Evolutionary conservation across 1,140 invertebrate genomes (phyloP), one percentile per base, ranked within the genome.

Genomic region (Eumeta japonica): DNA sequence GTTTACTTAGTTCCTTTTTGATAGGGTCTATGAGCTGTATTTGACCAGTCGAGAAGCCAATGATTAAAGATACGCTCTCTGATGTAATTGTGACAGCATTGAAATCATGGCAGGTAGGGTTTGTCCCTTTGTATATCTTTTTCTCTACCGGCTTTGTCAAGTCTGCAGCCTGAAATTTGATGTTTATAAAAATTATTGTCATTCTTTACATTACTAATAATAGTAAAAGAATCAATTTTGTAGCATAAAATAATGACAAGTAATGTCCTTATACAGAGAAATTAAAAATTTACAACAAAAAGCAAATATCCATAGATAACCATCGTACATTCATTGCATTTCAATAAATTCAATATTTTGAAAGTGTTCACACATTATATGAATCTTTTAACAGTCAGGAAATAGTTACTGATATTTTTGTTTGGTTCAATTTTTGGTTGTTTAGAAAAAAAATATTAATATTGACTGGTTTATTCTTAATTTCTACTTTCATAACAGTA

Each of bases 101-200:
- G 70, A 98, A 98, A 80, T 98, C 95, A 78, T 99, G 97, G 75
- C 95, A 98, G 15, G 96, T 98, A 34, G 96, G 96, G 79, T 93
- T 97, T 46, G 94, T 97, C 56, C 94, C 94, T 79, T 99, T 98
- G 72, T 99, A 99, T 53, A 96, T 84, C 70, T 97, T 89, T 67
- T 98, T 98, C 70, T 98, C 96, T 44, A 98, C 84, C 28, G 94
- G 94, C 75, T 96, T 96, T 44, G 87, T 92, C 61, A 97, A 81
- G 81, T 98, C 94, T 51, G 90, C 87, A 58, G 92, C 90, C 89
- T 92, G 70, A 34, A 32, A 39, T 30, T 47, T 39, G 9, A 20
- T 28, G 15, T 28, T n/a, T n/a, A n/a, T n/a, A n/a, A n/a, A n/a
- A n/a, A n/a, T n/a, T n/a, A n/a, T n/a, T n/a, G n/a, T n/a, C n/a